A percentile compares a stretch with the other conserved stretches of the same genome.
These are phyloP conservation scores for Myiozetetes cayanensis DNA, from an alignment of 2,113 vertebrate species.

Conservation along the genomic window DNA sequence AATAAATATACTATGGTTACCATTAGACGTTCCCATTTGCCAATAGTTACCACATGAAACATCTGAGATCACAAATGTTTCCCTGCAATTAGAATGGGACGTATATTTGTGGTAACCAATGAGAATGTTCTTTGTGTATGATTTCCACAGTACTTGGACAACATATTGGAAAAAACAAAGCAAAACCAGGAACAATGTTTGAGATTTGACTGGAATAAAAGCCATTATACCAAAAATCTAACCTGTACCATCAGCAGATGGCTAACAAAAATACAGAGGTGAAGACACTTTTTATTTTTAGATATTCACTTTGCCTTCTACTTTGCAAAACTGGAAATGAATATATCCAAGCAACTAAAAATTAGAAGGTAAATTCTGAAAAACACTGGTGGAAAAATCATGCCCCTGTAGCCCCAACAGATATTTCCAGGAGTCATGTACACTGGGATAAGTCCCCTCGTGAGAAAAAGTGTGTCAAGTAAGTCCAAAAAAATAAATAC, in stretches of 20 bases:
- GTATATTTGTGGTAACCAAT: background rate
- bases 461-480: background rate
- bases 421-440: background rate
- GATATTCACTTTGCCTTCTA: background rate
- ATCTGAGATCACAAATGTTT: background rate
- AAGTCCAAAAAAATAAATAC: background rate
- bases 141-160: background rate
- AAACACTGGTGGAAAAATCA: background rate
- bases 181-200: background rate
- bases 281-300: background rate
- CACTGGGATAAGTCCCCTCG: background rate
- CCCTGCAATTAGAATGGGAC: slow-evolving; percentile 4
- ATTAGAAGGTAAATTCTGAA: background rate
- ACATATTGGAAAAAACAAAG: background rate
- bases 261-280: background rate
- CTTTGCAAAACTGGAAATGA: background rate
- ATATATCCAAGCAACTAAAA: background rate
- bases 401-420: background rate
- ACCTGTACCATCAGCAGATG: background rate
- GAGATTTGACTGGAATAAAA: background rate
- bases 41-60: slow-evolving; percentile 26
- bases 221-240: background rate
- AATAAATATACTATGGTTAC: background rate
- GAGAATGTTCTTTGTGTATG: background rate
- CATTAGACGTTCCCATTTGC: background rate